Evolutionary conservation across 2,113 vertebrate species (phyloP).

Genomic region (Cololabis saira): DNA sequence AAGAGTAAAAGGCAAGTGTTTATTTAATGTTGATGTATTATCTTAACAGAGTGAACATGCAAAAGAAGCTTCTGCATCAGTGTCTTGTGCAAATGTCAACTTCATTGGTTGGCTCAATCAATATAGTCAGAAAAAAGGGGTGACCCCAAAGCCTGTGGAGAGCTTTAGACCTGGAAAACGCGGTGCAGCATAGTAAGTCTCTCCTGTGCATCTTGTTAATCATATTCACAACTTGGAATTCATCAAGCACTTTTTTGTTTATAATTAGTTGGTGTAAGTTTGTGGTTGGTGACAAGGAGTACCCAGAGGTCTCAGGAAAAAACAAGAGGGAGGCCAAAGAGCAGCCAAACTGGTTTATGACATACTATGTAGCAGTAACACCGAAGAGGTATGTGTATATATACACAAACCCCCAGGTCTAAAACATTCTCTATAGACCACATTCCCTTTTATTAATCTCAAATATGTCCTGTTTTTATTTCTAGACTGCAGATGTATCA

Average conservation of each 20-base stretch:
- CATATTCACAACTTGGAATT: neutral
- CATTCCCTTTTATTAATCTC: neutral
- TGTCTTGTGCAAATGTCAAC: slow-evolving; percentile 16
- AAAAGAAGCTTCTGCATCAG: neutral
- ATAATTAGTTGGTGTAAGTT: slow-evolving; percentile 53
- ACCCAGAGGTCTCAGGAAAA: slow-evolving; percentile 57
- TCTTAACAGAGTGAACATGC: slow-evolving; percentile 26
- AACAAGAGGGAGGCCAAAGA: slow-evolving; percentile 75
- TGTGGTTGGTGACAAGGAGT: slow-evolving; percentile 52
- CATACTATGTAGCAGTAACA: too few species aligned
- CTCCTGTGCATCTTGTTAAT: neutral
- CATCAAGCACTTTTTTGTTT: neutral
- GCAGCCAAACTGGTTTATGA: slow-evolving; percentile 73
- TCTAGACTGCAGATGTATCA: slow-evolving; percentile 39
- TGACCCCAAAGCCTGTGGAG: slow-evolving; percentile 1
- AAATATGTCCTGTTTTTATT: neutral
- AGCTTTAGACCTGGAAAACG: neutral
- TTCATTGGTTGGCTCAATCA: slow-evolving; percentile 76
- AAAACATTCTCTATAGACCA: neutral
- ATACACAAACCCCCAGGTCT: neutral
- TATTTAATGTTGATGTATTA: neutral
- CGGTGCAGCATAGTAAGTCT: slow-evolving; percentile 49
- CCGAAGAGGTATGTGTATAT: slow-evolving; percentile 42
- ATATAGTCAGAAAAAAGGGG: slow-evolving; percentile 49
- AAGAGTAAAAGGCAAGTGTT: neutral